Conservation (phyloP, 2,113 vertebrate genomes). For the Holacanthus passer region DNA sequence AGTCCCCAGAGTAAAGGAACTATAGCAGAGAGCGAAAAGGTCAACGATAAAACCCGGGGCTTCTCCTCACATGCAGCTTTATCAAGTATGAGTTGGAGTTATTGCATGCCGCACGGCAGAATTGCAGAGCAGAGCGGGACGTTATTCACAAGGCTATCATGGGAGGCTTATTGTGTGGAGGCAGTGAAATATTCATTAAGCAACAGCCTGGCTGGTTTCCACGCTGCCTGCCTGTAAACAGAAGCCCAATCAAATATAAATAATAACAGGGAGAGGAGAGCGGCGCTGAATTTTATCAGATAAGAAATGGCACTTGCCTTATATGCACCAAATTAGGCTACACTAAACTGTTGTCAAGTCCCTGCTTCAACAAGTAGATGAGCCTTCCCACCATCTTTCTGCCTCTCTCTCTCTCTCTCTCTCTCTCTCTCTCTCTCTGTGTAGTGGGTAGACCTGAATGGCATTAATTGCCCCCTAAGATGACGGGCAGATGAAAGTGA, state of each 20-base stretch:
- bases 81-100: conserved; percentile 58
- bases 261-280: conserved; percentile 46
- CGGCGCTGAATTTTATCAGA: conserved; percentile 12
- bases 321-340: conserved; percentile 55
- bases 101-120: conserved; percentile 41
- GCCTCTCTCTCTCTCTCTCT: neutral
- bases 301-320: conserved; percentile 33
- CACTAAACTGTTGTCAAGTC: conserved; percentile 64
- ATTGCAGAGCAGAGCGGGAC: conserved; percentile 44
- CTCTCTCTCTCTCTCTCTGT: neutral
- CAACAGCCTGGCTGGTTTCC: conserved; percentile 56
- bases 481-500: conserved; percentile 79
- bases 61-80: conserved; percentile 54
- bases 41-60: conserved; percentile 69
- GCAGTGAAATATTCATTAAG: conserved; percentile 79
- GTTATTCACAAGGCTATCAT: conserved; percentile 54
- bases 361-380: conserved; percentile 59
- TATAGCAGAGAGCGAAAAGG: conserved; percentile 70
- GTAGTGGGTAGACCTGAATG: conserved; percentile 64
- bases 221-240: conserved; percentile 61
- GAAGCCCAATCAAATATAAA: conserved; percentile 61
- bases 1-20: conserved; percentile 66
- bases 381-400: conserved; percentile 20
- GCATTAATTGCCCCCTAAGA: conserved; percentile 80
- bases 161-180: conserved; percentile 71